Conservation (phyloP, 2,113 vertebrate species). For the Thalassarche chlororhynchos region DNA sequence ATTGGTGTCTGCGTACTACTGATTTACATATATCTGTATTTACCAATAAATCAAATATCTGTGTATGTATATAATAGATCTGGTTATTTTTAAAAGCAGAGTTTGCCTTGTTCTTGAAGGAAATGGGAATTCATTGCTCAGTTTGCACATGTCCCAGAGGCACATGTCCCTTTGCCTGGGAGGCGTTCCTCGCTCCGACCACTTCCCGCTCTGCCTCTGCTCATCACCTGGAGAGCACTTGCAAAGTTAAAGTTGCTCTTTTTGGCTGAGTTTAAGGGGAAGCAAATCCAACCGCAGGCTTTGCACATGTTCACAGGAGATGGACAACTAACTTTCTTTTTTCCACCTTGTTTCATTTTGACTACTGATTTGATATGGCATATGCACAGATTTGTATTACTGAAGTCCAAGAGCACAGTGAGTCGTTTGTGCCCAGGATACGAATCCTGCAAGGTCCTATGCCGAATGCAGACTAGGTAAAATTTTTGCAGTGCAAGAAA, state of each 20-base stretch:
- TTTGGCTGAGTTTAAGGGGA: background rate
- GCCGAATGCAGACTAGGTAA: background rate
- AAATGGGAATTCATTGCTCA: background rate
- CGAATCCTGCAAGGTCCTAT: background rate
- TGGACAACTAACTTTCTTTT: background rate
- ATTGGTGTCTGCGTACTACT: background rate
- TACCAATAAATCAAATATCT: background rate
- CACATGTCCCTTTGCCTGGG: background rate
- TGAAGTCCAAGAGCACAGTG: background rate
- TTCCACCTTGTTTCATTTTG: background rate
- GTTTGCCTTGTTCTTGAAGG: background rate
- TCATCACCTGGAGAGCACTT: background rate
- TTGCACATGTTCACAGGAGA: background rate
- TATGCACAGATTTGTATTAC: background rate
- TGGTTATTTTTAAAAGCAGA: background rate
- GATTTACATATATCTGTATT: background rate
- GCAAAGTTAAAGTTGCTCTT: background rate
- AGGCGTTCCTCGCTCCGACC: background rate
- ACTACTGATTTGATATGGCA: background rate
- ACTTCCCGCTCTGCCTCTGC: background rate
- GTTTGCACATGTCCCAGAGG: background rate
- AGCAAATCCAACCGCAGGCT: background rate
- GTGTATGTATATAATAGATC: background rate
- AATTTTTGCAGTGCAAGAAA: background rate
- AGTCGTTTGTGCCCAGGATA: background rate